Evolutionary conservation across 2,888 invertebrate genomes (phyloP).

Genomic region (Tetramorium bicarinatum): DNA sequence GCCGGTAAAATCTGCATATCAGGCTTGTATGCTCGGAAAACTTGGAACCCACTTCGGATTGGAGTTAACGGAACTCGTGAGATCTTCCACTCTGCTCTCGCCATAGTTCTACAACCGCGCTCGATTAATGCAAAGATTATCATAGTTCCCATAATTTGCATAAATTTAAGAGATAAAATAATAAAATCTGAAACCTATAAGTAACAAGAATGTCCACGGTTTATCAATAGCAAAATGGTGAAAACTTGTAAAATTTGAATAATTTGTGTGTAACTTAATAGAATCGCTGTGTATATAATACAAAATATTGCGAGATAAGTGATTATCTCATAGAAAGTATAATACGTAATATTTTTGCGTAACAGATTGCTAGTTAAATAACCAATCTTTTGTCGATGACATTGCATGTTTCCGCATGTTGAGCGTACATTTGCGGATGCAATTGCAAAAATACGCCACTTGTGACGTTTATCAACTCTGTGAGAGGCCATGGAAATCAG

Average conservation of each 20-base stretch:
- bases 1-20: conserved; percentile 70
- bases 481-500: conserved; percentile 11
- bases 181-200: background rate
- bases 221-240: background rate
- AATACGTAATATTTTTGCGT: background rate
- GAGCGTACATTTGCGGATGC: background rate
- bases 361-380: background rate
- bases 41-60: conserved; percentile 51
- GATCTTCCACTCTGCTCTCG: conserved; percentile 16
- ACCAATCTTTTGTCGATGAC: background rate
- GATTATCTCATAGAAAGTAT: background rate
- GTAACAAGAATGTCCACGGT: background rate
- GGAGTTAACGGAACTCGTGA: conserved; percentile 37
- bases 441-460: conserved; percentile 27
- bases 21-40: conserved; percentile 54
- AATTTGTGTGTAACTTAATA: background rate
- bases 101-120: background rate
- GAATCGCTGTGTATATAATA: background rate
- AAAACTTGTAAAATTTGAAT: background rate
- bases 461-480: conserved; percentile 16
- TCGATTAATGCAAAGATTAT: conserved; percentile 23
- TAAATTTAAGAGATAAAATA: background rate
- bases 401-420: background rate
- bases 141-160: conserved; percentile 25
- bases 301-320: background rate